Conservation (phyloP, 2,113 vertebrate genomes). For the Oncorhynchus tshawytscha region DNA sequence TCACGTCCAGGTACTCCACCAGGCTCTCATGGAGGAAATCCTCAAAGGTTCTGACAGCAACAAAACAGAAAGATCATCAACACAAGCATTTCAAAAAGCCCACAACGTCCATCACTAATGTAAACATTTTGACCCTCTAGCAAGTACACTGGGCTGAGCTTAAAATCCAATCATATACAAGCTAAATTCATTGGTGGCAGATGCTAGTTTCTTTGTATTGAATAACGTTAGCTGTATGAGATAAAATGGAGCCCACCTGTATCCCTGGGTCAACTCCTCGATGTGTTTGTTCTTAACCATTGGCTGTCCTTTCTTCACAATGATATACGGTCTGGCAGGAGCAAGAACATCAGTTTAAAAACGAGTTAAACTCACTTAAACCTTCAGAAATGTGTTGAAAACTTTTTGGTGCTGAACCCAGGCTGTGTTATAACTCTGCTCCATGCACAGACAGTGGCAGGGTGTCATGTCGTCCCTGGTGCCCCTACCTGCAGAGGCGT, state of each 20-base stretch:
- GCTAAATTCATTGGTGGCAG: no score
- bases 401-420: not conserved
- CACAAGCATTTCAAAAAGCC: slow-evolving; percentile 10
- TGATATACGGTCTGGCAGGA: slow-evolving; percentile 87
- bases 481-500: slow-evolving; percentile 87
- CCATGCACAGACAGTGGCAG: not conserved
- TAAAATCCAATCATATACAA: no score
- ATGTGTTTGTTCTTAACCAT: slow-evolving; percentile 95
- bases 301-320: slow-evolving; percentile 92
- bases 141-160: no score
- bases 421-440: not conserved
- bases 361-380: not conserved
- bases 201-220: no score
- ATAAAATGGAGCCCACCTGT: slow-evolving; percentile 67
- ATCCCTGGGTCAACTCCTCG: slow-evolving; percentile 88
- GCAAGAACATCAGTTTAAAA: not conserved
- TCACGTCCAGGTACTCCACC: slow-evolving; percentile 97
- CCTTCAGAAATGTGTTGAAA: not conserved
- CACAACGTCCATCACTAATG: slow-evolving; percentile 2
- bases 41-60: slow-evolving; percentile 86
- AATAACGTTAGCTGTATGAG: not conserved
- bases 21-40: slow-evolving; percentile 96
- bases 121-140: no score
- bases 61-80: slow-evolving; percentile 14
- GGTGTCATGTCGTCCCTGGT: not conserved